Evolutionary conservation across 2,113 vertebrate genomes (phyloP).

Genomic region (Antennarius striatus): DNA sequence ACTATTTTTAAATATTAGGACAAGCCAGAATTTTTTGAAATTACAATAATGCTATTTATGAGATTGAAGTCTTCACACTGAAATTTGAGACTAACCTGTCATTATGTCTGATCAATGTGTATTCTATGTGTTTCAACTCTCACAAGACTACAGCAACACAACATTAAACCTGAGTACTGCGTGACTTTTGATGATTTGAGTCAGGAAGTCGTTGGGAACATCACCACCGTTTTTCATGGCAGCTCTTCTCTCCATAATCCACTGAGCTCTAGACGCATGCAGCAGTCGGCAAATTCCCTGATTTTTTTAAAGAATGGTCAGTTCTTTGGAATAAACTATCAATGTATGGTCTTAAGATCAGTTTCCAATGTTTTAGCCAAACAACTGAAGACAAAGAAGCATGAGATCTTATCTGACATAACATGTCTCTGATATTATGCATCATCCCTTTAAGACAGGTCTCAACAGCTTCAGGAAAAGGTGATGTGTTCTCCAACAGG

Average conservation of each 20-base stretch:
- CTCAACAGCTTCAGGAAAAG: conserved; percentile 82
- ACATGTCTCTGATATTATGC: conserved; percentile 46
- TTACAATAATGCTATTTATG: too few species aligned
- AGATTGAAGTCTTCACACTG: too few species aligned
- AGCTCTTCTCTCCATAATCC: conserved; percentile 81
- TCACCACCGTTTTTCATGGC: conserved; percentile 81
- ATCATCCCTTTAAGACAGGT: conserved; percentile 81
- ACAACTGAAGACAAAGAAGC: neutral
- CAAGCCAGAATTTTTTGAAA: too few species aligned
- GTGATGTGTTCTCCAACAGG: conserved; percentile 64
- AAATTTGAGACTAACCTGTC: too few species aligned
- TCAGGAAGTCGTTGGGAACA: conserved; percentile 86
- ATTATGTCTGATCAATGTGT: too few species aligned
- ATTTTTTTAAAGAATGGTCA: conserved; percentile 78
- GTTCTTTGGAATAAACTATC: conserved; percentile 80
- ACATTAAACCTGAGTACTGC: too few species aligned
- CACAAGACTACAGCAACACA: too few species aligned
- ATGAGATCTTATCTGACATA: conserved; percentile 69
- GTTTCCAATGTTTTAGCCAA: conserved; percentile 20
- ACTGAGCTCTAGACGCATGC: conserved; percentile 82
- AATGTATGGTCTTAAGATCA: neutral
- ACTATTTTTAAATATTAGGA: too few species aligned
- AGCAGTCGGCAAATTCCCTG: conserved; percentile 80
- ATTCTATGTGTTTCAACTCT: too few species aligned
- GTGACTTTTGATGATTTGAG: conserved; percentile 84